A percentile compares a stretch with the other conserved stretches of the same genome.
Conservation (phyloP, 2,888 invertebrate species). For the Pyralis farinalis region DNA sequence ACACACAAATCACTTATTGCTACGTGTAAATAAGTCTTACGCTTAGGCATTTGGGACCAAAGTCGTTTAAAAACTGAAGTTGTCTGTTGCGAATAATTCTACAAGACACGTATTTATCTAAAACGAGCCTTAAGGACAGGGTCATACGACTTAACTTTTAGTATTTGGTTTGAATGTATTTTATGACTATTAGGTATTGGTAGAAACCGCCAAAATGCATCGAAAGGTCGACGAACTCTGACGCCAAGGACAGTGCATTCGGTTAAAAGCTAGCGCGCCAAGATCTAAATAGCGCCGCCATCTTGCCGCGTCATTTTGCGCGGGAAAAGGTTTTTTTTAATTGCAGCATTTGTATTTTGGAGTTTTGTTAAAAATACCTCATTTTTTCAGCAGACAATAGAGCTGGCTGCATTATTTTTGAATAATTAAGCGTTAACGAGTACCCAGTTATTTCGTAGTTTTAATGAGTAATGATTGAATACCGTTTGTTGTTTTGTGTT, state of each 20-base stretch:
- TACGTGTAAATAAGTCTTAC: slow-evolving; percentile 16
- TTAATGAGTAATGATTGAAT: no score
- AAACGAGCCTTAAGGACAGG: slow-evolving; percentile 35
- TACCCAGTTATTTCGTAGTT: slow-evolving; percentile 17
- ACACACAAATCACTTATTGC: neutral
- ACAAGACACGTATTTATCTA: slow-evolving; percentile 22
- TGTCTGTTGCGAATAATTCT: slow-evolving; percentile 13
- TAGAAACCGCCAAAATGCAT: slow-evolving; percentile 76
- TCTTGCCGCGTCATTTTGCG: slow-evolving; percentile 70
- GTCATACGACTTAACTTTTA: slow-evolving; percentile 36
- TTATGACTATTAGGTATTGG: slow-evolving; percentile 49
- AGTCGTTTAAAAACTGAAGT: slow-evolving; percentile 38
- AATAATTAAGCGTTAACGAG: slow-evolving; percentile 74
- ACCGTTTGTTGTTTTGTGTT: no score
- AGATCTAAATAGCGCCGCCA: slow-evolving; percentile 77
- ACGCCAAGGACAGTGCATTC: slow-evolving; percentile 80
- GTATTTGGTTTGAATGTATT: slow-evolving; percentile 25
- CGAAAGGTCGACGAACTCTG: slow-evolving; percentile 75
- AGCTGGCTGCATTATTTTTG: slow-evolving; percentile 59
- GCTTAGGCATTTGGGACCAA: slow-evolving; percentile 19
- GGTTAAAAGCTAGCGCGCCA: slow-evolving; percentile 74
- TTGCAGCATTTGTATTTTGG: slow-evolving; percentile 54
- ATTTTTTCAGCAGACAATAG: slow-evolving; percentile 62
- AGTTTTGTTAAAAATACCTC: slow-evolving; percentile 37
- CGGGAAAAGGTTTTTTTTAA: slow-evolving; percentile 56